A percentile compares a stretch with the other conserved stretches of the same genome.
Evolutionary conservation across 2,888 invertebrate genomes (phyloP).

Genomic region (Dinocampus coccinellae): DNA sequence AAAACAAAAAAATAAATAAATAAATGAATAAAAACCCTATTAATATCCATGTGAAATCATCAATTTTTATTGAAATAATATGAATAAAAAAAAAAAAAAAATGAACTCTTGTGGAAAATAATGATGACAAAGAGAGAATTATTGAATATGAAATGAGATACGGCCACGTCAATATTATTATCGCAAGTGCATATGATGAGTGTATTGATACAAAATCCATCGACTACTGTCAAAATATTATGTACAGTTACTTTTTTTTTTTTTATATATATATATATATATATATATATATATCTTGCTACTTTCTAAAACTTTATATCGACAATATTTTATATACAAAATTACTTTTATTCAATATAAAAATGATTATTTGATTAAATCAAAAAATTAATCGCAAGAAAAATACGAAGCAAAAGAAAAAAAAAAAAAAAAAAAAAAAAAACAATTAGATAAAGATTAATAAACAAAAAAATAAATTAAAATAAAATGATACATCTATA

Average conservation of each 20-base stretch:
- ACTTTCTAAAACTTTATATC: conserved; percentile 18
- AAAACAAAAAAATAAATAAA: not conserved
- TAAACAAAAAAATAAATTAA: too few relatives aligned
- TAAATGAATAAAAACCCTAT: not conserved
- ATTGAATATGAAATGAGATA: not conserved
- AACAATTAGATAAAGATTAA: too few relatives aligned
- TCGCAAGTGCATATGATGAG: not conserved
- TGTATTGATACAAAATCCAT: conserved; percentile 3
- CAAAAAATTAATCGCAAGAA: too few relatives aligned
- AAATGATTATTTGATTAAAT: too few relatives aligned
- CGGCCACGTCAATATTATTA: not conserved
- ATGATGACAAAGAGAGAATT: not conserved
- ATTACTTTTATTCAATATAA: too few relatives aligned
- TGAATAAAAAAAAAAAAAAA: not conserved
- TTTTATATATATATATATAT: too few relatives aligned
- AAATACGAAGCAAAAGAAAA: too few relatives aligned
- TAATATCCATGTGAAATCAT: not conserved
- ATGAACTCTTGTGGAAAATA: not conserved
- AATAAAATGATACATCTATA: too few relatives aligned
- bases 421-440: too few relatives aligned
- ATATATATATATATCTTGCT: too few relatives aligned
- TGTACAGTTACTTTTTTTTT: conserved; percentile 13
- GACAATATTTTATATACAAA: conserved; percentile 8
- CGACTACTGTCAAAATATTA: not conserved
- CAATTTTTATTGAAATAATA: not conserved